Percentiles rank a stretch among this genome's conserved stretches.
These are phyloP conservation scores for Hippocampus barbouri DNA, from an alignment of 2,113 vertebrate genomes.

Conservation along the genomic window DNA sequence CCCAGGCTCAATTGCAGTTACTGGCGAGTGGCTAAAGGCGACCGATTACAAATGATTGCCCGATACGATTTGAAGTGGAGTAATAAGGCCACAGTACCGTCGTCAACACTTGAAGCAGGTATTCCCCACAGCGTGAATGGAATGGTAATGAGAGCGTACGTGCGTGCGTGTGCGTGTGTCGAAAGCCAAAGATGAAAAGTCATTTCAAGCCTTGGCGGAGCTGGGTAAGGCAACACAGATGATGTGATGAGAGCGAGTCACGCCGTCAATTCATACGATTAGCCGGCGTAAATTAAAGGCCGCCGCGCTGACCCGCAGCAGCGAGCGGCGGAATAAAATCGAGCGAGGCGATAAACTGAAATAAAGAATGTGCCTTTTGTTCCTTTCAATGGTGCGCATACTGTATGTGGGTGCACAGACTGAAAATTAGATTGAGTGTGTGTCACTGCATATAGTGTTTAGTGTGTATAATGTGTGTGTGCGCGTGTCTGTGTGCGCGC, in stretches of 20 bases:
- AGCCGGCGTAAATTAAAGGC: slow-evolving; percentile 38
- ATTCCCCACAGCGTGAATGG: not conserved
- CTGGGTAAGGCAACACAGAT: not conserved
- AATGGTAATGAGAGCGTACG: not conserved
- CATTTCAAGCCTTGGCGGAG: not conserved
- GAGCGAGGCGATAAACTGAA: not conserved
- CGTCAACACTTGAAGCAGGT: not conserved
- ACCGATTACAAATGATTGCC: slow-evolving; percentile 51
- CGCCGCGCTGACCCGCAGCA: not conserved
- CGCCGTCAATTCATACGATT: slow-evolving; percentile 27
- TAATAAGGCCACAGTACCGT: slow-evolving; percentile 24
- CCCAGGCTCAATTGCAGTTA: slow-evolving; percentile 21
- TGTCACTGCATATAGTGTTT: too few relatives aligned
- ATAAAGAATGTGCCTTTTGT: not conserved
- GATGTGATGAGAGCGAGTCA: slow-evolving; percentile 21
- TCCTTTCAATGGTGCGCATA: not conserved
- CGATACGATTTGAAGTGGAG: slow-evolving; percentile 41
- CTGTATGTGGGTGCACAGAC: not conserved
- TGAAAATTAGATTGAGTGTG: not conserved
- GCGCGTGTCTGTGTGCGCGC: too few relatives aligned
- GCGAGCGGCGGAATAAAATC: not conserved
- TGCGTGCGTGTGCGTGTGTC: not conserved
- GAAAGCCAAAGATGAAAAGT: not conserved
- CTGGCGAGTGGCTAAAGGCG: slow-evolving; percentile 55
- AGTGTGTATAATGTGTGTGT: not conserved